These are phyloP conservation scores for Eurypyga helias DNA, from an alignment of 2,113 vertebrate species.

Conservation along the genomic window DNA sequence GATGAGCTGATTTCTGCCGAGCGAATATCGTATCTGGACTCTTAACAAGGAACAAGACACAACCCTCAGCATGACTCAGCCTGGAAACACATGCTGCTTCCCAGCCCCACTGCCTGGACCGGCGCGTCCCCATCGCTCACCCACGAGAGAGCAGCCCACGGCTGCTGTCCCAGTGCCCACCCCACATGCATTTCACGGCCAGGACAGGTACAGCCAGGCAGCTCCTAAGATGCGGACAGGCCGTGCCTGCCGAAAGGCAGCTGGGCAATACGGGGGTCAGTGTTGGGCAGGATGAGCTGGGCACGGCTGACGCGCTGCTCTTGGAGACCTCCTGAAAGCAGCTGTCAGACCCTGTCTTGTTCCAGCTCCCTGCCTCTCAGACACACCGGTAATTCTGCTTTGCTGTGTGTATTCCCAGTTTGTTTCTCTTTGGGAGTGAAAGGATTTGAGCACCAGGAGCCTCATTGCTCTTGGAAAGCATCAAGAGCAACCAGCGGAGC, in stretches of 20 bases:
- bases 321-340: neutral
- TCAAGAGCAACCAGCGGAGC: neutral
- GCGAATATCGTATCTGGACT: neutral
- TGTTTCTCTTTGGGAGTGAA: neutral
- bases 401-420: fast-evolving
- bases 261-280: neutral
- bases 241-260: neutral
- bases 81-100: conserved; percentile 1
- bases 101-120: neutral
- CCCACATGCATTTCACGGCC: neutral
- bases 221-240: neutral
- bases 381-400: neutral
- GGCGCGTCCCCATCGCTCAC: fast-evolving
- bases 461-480: neutral
- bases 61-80: conserved; percentile 25
- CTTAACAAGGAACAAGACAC: neutral
- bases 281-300: neutral
- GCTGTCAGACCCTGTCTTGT: conserved; percentile 38
- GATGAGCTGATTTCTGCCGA: neutral
- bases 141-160: neutral
- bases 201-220: neutral
- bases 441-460: neutral
- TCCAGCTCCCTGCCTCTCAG: conserved; percentile 36
- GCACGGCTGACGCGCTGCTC: neutral
- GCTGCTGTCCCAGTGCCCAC: neutral